Evolutionary conservation across 1,140 invertebrate species (phyloP).

Genomic region (Eupristina koningsbergeri): DNA sequence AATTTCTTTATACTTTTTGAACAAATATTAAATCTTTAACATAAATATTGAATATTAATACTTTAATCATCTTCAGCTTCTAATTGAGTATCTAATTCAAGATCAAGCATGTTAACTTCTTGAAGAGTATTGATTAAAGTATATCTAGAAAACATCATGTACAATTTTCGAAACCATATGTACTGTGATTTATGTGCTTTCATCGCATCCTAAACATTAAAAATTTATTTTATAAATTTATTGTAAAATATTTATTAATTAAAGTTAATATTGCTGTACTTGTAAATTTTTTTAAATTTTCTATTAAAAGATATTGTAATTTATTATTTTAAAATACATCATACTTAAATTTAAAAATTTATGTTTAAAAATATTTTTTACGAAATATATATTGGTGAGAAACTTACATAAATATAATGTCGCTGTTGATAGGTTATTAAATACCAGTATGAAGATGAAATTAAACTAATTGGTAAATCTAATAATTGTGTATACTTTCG

Average conservation of each 20-base stretch:
- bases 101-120: slow-evolving; percentile 80
- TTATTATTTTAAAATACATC: no score
- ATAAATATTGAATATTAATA: slow-evolving; percentile 42
- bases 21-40: no score
- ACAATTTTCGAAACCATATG: slow-evolving; percentile 93
- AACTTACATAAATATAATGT: slow-evolving; percentile 64
- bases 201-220: slow-evolving; percentile 81
- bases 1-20: slow-evolving; percentile 42
- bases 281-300: no score
- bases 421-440: slow-evolving; percentile 71
- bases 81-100: slow-evolving; percentile 83
- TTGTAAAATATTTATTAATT: no score
- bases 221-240: no score
- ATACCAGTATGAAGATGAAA: slow-evolving; percentile 84
- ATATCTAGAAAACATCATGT: slow-evolving; percentile 92
- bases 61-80: slow-evolving; percentile 75
- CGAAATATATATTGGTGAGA: slow-evolving; percentile 7
- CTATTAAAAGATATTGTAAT: no score
- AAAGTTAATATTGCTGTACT: no score
- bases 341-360: neutral
- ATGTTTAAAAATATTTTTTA: neutral
- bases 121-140: slow-evolving; percentile 90
- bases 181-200: slow-evolving; percentile 88
- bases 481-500: slow-evolving; percentile 90
- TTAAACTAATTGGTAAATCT: slow-evolving; percentile 85